Conservation (phyloP, 2,113 vertebrate genomes). For the Tyto alba region DNA sequence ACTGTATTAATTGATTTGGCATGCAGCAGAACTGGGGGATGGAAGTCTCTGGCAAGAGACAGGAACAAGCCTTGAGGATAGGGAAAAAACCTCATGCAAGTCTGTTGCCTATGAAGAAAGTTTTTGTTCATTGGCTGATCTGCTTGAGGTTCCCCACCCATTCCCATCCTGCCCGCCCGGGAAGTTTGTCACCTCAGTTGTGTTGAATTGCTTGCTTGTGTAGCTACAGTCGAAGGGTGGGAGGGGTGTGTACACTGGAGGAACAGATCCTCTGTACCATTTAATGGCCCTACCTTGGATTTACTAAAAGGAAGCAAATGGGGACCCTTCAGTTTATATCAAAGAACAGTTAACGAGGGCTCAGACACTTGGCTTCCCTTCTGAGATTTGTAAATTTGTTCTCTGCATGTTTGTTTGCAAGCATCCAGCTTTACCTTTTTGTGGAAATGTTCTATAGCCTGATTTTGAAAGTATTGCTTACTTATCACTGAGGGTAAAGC, state of each 20-base stretch:
- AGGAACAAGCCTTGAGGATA: neutral
- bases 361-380: neutral
- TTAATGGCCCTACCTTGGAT: neutral
- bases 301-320: neutral
- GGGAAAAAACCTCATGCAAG: neutral
- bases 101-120: neutral
- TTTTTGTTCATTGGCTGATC: slow-evolving; percentile 15
- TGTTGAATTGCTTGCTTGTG: slow-evolving; percentile 11
- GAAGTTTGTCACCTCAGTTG: neutral
- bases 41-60: neutral
- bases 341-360: neutral
- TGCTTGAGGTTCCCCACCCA: neutral
- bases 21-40: neutral
- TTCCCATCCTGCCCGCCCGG: neutral
- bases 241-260: neutral
- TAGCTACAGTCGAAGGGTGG: neutral
- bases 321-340: neutral
- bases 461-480: neutral
- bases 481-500: neutral
- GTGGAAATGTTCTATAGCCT: neutral
- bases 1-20: neutral
- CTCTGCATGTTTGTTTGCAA: rapidly evolving
- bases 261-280: neutral
- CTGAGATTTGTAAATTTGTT: neutral
- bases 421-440: neutral